These are phyloP conservation scores for Halyomorpha halys DNA, from an alignment of 1,140 invertebrate genomes.

Conservation along the genomic window DNA sequence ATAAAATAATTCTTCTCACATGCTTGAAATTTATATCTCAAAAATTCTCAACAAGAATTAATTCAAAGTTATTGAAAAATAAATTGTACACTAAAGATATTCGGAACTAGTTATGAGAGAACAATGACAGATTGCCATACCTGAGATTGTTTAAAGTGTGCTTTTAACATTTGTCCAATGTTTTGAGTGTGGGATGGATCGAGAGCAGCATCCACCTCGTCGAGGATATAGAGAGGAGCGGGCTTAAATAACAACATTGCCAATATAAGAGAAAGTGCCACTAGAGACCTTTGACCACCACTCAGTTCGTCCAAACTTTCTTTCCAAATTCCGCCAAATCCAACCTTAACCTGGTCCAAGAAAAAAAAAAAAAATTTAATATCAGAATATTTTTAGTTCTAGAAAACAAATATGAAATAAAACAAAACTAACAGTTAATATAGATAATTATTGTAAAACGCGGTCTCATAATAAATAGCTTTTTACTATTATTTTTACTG, in stretches of 20 bases:
- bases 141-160: slow-evolving; percentile 89
- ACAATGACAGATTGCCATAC: too few species aligned
- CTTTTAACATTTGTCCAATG: slow-evolving; percentile 90
- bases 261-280: slow-evolving; percentile 91
- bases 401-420: too few species aligned
- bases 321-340: slow-evolving; percentile 91
- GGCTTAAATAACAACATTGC: slow-evolving; percentile 95
- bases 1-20: too few species aligned
- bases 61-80: too few species aligned
- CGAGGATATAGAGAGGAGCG: slow-evolving; percentile 95
- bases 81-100: too few species aligned
- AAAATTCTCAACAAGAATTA: too few species aligned
- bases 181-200: slow-evolving; percentile 98
- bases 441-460: too few species aligned
- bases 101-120: too few species aligned
- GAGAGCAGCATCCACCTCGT: slow-evolving; percentile 97
- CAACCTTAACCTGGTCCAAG: slow-evolving; percentile 62
- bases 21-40: too few species aligned
- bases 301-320: slow-evolving; percentile 91
- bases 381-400: not conserved
- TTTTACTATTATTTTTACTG: too few species aligned
- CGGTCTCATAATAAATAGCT: too few species aligned
- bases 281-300: slow-evolving; percentile 91
- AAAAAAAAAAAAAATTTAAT: slow-evolving; percentile 26
- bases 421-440: too few species aligned